Conservation (phyloP, 1,140 invertebrate species). For the Aphaenogaster floridana region DNA sequence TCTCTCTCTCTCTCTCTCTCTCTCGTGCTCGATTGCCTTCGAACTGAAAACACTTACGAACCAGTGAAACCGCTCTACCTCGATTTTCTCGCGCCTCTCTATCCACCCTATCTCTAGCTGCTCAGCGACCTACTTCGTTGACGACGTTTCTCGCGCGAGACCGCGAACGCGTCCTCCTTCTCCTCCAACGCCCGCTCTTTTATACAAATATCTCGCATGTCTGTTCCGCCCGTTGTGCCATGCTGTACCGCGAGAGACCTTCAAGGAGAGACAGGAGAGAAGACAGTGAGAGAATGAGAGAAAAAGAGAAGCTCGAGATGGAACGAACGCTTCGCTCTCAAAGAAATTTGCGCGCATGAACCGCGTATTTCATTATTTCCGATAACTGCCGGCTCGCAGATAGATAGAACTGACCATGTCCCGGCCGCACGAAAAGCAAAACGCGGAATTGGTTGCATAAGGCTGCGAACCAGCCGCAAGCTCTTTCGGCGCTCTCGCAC, state of each 20-base stretch:
- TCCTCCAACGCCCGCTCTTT: slow-evolving; percentile 64
- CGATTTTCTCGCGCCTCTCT: slow-evolving; percentile 8
- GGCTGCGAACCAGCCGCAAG: slow-evolving; percentile 43
- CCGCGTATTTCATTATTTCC: slow-evolving; percentile 59
- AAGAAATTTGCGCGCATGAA: slow-evolving; percentile 24
- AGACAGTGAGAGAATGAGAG: neutral
- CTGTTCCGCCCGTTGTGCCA: slow-evolving; percentile 50
- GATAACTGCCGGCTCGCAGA: slow-evolving; percentile 26
- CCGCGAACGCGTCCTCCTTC: slow-evolving; percentile 48
- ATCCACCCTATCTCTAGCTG: slow-evolving; percentile 21
- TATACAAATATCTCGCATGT: slow-evolving; percentile 54
- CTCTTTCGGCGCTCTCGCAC: slow-evolving; percentile 33
- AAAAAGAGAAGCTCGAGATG: neutral
- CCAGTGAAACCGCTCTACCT: slow-evolving; percentile 11
- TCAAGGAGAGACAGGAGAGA: slow-evolving; percentile 21
- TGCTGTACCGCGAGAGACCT: slow-evolving; percentile 69
- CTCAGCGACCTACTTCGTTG: slow-evolving; percentile 40
- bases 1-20: neutral
- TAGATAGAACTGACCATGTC: slow-evolving; percentile 32
- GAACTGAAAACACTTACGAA: slow-evolving; percentile 14
- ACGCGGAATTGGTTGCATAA: slow-evolving; percentile 66
- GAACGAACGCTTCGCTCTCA: slow-evolving; percentile 20
- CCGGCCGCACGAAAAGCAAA: slow-evolving; percentile 43
- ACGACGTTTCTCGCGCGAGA: slow-evolving; percentile 48
- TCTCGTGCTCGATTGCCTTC: neutral